Conservation (phyloP, 2,888 invertebrate species). For the Augochlorella aurata region DNA sequence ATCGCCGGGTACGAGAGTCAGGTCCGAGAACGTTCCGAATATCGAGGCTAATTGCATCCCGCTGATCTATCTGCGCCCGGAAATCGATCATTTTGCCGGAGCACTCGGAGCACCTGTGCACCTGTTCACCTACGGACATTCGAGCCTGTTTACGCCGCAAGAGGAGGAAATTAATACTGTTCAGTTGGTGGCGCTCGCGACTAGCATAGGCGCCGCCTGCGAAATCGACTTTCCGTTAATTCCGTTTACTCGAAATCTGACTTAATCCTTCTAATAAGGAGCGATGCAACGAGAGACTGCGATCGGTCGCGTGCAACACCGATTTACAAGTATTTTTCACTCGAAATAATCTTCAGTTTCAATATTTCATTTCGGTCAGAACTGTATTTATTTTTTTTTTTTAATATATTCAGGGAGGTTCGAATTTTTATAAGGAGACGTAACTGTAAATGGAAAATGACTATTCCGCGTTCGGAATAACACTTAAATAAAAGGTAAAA, state of each 20-base stretch:
- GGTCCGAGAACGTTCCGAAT: constrained; percentile 9
- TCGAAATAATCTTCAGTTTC: background rate
- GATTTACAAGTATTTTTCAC: too few species aligned
- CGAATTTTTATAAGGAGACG: too few species aligned
- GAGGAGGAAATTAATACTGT: constrained; percentile 69
- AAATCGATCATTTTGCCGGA: constrained; percentile 32
- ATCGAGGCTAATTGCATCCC: constrained; percentile 21
- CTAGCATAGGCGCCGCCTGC: constrained; percentile 50
- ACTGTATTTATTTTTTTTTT: background rate
- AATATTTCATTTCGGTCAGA: background rate
- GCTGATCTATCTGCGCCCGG: constrained; percentile 23
- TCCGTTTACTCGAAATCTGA: constrained; percentile 26
- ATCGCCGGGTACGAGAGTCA: background rate
- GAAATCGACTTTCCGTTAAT: constrained; percentile 27
- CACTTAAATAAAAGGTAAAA: background rate
- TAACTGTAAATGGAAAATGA: too few species aligned
- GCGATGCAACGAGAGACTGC: background rate
- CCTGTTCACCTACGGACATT: constrained; percentile 23
- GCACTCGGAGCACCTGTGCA: too few species aligned
- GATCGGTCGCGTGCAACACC: background rate
- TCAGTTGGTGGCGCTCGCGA: constrained; percentile 60
- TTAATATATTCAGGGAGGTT: background rate
- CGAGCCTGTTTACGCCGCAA: constrained; percentile 36
- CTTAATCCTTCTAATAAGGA: constrained; percentile 27
- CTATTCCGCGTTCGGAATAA: background rate